A percentile compares a stretch with the other conserved stretches of the same genome.
These are phyloP conservation scores for Drosophila arizonae DNA, from an alignment of 1,140 invertebrate species.

Conservation along the genomic window DNA sequence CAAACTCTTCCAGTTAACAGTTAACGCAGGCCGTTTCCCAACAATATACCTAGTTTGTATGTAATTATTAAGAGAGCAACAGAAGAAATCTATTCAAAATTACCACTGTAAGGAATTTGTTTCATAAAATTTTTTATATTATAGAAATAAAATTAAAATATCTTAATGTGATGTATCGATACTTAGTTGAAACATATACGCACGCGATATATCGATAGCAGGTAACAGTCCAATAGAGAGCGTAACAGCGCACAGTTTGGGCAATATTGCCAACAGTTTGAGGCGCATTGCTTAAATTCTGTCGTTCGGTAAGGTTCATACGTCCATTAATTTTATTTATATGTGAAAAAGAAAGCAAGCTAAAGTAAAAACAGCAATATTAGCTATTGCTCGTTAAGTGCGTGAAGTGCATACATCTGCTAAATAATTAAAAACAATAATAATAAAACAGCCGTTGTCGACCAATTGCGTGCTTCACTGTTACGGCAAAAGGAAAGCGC, in stretches of 20 bases:
- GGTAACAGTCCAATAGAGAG: not conserved
- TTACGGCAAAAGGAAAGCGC: slow-evolving; percentile 55
- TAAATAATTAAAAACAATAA: slow-evolving; percentile 15
- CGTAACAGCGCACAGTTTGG: slow-evolving; percentile 22
- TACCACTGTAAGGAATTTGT: not conserved
- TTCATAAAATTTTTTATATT: slow-evolving; percentile 13
- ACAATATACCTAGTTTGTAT: not conserved
- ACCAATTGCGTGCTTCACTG: slow-evolving; percentile 48
- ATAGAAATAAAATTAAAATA: slow-evolving; percentile 5
- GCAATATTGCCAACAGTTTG: slow-evolving; percentile 25
- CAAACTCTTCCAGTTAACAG: not conserved
- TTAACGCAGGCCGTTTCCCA: not conserved
- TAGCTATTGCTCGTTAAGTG: not conserved
- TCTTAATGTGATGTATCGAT: not conserved
- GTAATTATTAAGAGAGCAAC: not conserved
- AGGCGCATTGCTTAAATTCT: slow-evolving; percentile 40
- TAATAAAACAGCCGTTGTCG: slow-evolving; percentile 18
- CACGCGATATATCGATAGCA: not conserved
- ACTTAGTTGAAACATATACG: not conserved
- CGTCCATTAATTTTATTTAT: slow-evolving; percentile 41
- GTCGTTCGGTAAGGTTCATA: slow-evolving; percentile 47
- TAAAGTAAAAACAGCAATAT: not conserved
- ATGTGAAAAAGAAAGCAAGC: slow-evolving; percentile 25
- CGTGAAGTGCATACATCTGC: not conserved
- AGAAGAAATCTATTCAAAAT: not conserved